Percentiles rank a stretch among this genome's conserved stretches.
phyloP scores from a whole-genome alignment of 1,140 invertebrate species.

The Cotesia vestalis region DNA sequence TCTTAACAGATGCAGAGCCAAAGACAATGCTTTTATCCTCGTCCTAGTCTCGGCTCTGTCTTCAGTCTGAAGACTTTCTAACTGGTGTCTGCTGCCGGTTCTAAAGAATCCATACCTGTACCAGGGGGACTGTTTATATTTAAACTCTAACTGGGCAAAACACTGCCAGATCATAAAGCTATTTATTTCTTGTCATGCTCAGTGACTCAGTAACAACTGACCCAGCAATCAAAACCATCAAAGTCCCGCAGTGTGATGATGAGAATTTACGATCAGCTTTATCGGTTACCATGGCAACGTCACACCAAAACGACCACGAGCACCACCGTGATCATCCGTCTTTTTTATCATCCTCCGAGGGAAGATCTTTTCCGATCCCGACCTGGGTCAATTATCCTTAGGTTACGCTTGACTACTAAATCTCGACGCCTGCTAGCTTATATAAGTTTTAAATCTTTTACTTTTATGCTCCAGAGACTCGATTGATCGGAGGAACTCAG shows the following conservation, averaged over 20 bases:
- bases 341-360: too few relatives aligned
- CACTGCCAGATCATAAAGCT: conserved; percentile 18
- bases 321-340: background rate
- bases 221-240: conserved; percentile 14
- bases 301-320: background rate
- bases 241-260: background rate
- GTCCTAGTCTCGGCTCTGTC: background rate
- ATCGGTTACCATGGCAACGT: conserved; percentile 11
- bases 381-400: conserved; percentile 22
- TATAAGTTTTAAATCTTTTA: conserved; percentile 7
- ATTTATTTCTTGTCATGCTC: conserved; percentile 30
- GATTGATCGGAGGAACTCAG: conserved; percentile 12
- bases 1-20: conserved; percentile 16
- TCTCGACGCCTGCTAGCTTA: background rate
- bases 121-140: background rate
- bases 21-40: conserved; percentile 29
- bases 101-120: background rate
- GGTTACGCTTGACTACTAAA: conserved; percentile 27
- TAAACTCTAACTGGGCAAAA: conserved; percentile 14
- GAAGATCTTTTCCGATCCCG: background rate
- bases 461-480: background rate
- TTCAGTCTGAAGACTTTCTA: too few relatives aligned
- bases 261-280: conserved; percentile 6
- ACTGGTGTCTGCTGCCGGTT: too few relatives aligned
- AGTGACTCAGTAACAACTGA: conserved; percentile 26